Conservation (phyloP, 2,113 vertebrate species). For the Boleophthalmus pectinirostris region DNA sequence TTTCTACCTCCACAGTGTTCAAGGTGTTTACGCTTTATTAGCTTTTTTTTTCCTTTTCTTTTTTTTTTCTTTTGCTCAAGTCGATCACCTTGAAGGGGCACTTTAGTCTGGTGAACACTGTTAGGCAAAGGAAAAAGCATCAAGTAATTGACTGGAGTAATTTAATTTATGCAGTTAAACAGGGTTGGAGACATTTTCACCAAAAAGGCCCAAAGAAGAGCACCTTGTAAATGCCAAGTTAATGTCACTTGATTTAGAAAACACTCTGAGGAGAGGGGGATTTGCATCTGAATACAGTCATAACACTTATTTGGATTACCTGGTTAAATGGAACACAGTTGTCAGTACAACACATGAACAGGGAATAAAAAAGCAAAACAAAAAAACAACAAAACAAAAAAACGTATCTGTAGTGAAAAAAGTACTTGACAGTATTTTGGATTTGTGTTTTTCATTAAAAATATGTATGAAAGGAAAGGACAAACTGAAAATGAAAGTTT, state of each 20-base stretch:
- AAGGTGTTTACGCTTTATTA: conserved; percentile 16
- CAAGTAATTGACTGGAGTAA: conserved; percentile 1
- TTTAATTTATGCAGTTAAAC: conserved; percentile 4
- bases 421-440: background rate
- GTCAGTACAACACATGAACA: background rate
- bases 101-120: background rate
- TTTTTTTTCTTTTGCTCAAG: background rate
- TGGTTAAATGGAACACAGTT: conserved; percentile 11
- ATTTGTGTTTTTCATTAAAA: background rate
- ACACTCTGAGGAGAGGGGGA: background rate
- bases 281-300: conserved; percentile 20
- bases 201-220: conserved; percentile 18
- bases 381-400: background rate
- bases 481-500: background rate
- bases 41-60: conserved; percentile 2
- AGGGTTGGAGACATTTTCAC: conserved; percentile 1
- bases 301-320: conserved; percentile 13
- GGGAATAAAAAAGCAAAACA: no score
- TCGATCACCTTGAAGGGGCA: conserved; percentile 14
- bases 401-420: background rate
- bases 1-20: conserved; percentile 15
- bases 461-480: background rate
- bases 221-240: conserved; percentile 11
- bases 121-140: conserved; percentile 2
- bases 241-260: conserved; percentile 31